phyloP scores from a whole-genome alignment of 2,113 vertebrate species.

The Nymphicus hollandicus region DNA sequence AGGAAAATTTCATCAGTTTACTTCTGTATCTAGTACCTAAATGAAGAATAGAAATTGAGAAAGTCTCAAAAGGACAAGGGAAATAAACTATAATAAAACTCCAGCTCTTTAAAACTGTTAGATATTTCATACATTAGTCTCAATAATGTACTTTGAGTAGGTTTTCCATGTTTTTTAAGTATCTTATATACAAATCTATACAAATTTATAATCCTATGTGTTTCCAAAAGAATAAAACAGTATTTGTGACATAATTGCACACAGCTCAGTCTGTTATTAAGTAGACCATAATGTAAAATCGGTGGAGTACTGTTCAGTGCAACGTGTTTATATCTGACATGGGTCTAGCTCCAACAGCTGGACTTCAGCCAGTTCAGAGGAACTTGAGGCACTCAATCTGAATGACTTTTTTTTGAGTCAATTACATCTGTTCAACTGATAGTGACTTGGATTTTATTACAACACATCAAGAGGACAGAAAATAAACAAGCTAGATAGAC shows the following conservation, averaged over 20 bases:
- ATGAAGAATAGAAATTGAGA: not conserved
- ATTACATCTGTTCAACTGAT: slow-evolving; percentile 12
- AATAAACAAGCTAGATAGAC: slow-evolving; percentile 56
- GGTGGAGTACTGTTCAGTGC: not conserved
- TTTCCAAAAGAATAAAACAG: not conserved
- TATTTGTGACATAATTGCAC: not conserved
- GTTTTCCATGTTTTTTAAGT: not conserved
- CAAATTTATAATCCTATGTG: not conserved
- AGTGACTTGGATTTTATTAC: slow-evolving; percentile 22
- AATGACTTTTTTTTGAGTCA: slow-evolving; percentile 1
- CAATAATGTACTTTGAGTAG: not conserved
- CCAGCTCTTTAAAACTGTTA: not conserved
- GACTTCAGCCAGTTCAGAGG: not conserved
- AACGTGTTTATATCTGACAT: not conserved
- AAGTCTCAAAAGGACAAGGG: not conserved
- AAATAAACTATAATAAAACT: not conserved
- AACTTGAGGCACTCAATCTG: not conserved
- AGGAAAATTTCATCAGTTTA: not conserved
- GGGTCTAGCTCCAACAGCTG: not conserved
- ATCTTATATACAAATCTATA: not conserved
- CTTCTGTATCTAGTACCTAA: not conserved
- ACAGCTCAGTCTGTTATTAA: not conserved
- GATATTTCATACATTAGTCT: not conserved
- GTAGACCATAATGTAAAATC: not conserved
- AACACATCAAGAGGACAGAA: slow-evolving; percentile 2